Base-by-base conservation (phyloP, 2,797 vertebrate genomes). In the Alauda arvensis region DNA sequence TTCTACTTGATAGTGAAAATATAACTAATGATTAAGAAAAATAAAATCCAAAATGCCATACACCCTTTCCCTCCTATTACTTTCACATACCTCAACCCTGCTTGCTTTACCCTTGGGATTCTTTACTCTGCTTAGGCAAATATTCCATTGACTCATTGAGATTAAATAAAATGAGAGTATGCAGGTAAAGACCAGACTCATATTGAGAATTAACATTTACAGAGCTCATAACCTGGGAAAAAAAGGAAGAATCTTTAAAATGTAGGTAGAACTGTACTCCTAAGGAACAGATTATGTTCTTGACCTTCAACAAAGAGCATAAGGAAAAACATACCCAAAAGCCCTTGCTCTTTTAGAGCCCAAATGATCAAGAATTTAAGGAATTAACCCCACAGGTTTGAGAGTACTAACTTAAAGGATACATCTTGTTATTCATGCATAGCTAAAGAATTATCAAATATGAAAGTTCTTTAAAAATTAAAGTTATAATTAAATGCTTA, bases 141-240 rank as follows among this genome's bases (percentile, higher is more conserved):
- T 90, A 95, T 40, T 90, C 62, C 55, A 39, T 63, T 72, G 79
- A 92, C 52, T 88, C 79, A 76, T 0, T 5, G 11, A 88, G 90
- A 91, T 92, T 87, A 92, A 94, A 94, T 62, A 93, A 91, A 95
- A 93, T 75, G 61, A 82, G 82, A 83, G 24, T 56, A 85, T 39
- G 63, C 45, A 68, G 83, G 85, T 85, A 67, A 93, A 94, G 93
- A 89, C 76, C 57, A 79, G 72, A 70, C 14, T 93, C 59, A 79
- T 75, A 91, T 37, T 84, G 63, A 74, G 88, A 91, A 94, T 92
- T 93, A 95, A 89, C 92, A 92, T 95, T 94, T 94, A 91, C 93
- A 95, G 79, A 94, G 79, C 93, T 93, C 77, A 88, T 85, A 93
- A 92, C 83, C 7, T 46, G 52, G 62, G 70, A 82, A 88, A 84